Conservation (phyloP, 35 echinoderm and acorn worm genomes). For the Ophioderma brevispina region DNA sequence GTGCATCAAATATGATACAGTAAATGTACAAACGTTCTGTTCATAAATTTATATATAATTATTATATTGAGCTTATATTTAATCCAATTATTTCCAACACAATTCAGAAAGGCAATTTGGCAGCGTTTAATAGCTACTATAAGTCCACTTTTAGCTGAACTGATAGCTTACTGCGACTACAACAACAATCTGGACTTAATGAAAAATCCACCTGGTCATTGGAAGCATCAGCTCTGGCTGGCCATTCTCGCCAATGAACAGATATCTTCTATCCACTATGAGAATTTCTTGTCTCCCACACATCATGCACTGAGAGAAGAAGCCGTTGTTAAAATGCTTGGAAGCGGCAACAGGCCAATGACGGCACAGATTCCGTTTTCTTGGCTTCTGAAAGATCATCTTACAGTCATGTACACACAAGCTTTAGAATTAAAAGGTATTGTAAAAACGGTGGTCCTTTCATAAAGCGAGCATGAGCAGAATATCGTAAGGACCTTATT, state of each 20-base stretch:
- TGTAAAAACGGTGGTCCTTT: no score
- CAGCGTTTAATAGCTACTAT: background rate
- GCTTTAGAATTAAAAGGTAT: background rate
- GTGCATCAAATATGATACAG: no score
- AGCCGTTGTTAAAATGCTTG: background rate
- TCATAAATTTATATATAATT: no score
- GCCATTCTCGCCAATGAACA: background rate
- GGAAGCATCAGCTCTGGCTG: background rate
- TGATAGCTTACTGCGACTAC: background rate
- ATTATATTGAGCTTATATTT: no score
- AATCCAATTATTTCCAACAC: no score
- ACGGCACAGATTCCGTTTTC: background rate
- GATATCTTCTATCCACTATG: background rate
- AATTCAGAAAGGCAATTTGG: background rate
- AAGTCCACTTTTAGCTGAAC: background rate
- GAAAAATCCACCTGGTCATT: background rate
- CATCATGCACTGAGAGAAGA: background rate
- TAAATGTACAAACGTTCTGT: no score
- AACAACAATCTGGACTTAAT: background rate
- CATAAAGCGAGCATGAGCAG: no score
- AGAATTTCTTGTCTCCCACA: background rate
- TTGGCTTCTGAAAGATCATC: background rate
- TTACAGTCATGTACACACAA: background rate
- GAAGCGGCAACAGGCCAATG: no score
- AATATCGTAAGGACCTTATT: no score